These are phyloP conservation scores for Coendou prehensilis DNA, from an alignment of 2,797 vertebrate species.

Conservation along the genomic window DNA sequence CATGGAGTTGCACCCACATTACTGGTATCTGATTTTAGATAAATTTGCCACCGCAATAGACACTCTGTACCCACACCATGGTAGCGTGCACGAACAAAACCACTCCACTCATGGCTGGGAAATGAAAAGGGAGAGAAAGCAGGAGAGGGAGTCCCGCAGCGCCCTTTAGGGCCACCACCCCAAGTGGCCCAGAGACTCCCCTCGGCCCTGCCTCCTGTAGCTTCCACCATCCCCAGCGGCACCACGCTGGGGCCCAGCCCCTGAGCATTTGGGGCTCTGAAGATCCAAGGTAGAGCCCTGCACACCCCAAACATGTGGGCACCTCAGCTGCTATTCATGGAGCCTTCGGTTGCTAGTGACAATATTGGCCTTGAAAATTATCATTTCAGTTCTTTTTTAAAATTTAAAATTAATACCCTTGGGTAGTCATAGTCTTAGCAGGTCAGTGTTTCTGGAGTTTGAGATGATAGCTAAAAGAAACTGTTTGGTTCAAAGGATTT, in stretches of 20 bases:
- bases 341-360: background rate
- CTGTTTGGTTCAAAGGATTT: conserved; percentile 29
- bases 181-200: background rate
- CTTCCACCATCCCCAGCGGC: background rate
- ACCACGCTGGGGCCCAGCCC: background rate
- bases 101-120: background rate
- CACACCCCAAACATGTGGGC: background rate
- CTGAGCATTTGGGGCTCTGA: background rate
- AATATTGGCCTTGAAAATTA: background rate
- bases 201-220: background rate
- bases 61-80: background rate
- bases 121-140: background rate
- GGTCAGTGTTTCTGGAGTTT: background rate
- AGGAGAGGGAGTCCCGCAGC: background rate
- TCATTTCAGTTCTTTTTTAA: conserved; percentile 41
- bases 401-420: background rate
- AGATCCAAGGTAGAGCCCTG: background rate
- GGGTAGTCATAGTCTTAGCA: background rate
- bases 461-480: background rate
- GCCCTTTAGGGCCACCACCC: background rate
- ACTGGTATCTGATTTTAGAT: background rate
- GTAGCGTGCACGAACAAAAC: background rate
- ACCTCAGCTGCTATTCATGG: background rate
- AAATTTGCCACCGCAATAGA: background rate
- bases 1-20: background rate